Percentiles rank a stretch among this genome's conserved stretches.
Evolutionary conservation across 2,888 invertebrate species (phyloP).

Genomic region (Creontiades dilutus): DNA sequence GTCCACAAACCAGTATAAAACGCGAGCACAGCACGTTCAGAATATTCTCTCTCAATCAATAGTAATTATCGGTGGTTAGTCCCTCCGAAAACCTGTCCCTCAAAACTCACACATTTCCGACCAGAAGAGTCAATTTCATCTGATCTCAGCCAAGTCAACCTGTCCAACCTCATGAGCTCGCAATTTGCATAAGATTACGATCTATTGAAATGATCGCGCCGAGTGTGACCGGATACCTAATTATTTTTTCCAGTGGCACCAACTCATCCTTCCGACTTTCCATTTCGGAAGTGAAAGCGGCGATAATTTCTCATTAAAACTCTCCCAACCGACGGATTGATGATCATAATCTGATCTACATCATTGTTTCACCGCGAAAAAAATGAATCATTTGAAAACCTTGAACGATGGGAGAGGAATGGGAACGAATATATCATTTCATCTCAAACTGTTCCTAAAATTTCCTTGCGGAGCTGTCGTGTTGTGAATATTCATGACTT

Average conservation of each 20-base stretch:
- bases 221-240: slow-evolving; percentile 7
- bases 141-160: too few relatives aligned
- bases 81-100: too few relatives aligned
- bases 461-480: too few relatives aligned
- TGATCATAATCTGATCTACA: background rate
- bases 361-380: background rate
- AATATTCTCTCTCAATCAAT: too few relatives aligned
- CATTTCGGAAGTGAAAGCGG: slow-evolving; percentile 20
- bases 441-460: too few relatives aligned
- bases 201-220: background rate
- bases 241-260: background rate
- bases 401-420: background rate
- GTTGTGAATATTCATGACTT: too few relatives aligned
- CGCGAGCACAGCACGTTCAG: too few relatives aligned
- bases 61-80: too few relatives aligned
- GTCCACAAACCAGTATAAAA: too few relatives aligned
- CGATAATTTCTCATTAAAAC: background rate
- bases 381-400: background rate
- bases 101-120: too few relatives aligned
- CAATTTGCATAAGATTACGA: background rate
- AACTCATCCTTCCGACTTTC: background rate
- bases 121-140: too few relatives aligned
- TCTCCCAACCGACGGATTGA: background rate
- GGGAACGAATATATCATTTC: background rate
- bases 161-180: too few relatives aligned